A percentile compares a stretch with the other conserved stretches of the same genome.
Evolutionary conservation across 2,888 invertebrate species (phyloP).

Genomic region (Lymantria dispar): DNA sequence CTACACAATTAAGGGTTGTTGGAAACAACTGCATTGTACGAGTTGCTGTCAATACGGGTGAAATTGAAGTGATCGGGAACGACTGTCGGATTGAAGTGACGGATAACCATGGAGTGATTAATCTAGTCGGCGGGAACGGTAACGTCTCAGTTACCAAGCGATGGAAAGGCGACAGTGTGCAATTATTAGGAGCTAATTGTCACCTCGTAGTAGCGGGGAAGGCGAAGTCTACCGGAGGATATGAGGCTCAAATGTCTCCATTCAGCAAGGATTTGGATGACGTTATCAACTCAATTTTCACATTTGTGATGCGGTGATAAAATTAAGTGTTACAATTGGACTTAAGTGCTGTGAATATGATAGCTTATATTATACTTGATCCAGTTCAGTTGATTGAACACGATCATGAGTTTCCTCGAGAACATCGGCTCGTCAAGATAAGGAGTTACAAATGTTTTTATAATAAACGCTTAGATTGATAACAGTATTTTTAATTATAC

Average conservation of each 20-base stretch:
- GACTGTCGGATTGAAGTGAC: conserved; percentile 66
- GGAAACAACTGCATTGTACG: conserved; percentile 69
- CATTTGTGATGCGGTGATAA: conserved; percentile 73
- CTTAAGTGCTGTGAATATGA: conserved; percentile 37
- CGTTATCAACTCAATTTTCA: conserved; percentile 73
- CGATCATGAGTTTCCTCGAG: conserved; percentile 4
- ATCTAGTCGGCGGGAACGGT: conserved; percentile 66
- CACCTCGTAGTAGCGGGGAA: conserved; percentile 66
- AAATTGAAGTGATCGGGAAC: conserved; percentile 76
- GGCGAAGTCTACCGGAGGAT: conserved; percentile 51
- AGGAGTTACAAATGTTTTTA: conserved; percentile 7
- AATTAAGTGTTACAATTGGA: conserved; percentile 23
- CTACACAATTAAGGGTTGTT: conserved; percentile 63
- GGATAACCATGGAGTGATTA: conserved; percentile 63
- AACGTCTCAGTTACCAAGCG: conserved; percentile 58
- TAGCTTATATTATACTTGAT: conserved; percentile 1
- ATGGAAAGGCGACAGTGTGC: conserved; percentile 62
- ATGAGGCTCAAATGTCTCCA: conserved; percentile 70
- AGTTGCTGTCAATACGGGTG: conserved; percentile 62
- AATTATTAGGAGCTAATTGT: conserved; percentile 59
- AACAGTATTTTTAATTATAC: not conserved
- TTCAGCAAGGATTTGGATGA: conserved; percentile 76
- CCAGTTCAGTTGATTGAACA: conserved; percentile 5
- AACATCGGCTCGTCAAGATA: conserved; percentile 1
- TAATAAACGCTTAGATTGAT: conserved; percentile 1